Evolutionary conservation across 2,888 invertebrate species (phyloP), one percentile per base, ranked within the genome.

Genomic region (Scrobipalpa costella): DNA sequence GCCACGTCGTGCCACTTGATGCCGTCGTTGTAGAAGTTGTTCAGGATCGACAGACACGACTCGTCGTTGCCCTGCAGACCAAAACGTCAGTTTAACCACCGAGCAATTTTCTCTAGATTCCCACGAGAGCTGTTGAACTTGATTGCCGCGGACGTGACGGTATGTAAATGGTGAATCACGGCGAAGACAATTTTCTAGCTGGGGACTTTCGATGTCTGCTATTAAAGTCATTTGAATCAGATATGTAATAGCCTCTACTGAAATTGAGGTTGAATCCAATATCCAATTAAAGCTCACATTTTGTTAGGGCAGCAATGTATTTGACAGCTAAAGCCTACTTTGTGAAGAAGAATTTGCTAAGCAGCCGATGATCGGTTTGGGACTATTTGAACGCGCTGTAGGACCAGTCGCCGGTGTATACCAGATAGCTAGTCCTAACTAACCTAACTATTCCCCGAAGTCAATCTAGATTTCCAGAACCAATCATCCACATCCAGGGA

Each of bases 21-120:
- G 68, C 96, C 96, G 80, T 96, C 96, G 80, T 95, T 96, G 93
- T 97, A 97, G 93, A 97, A 97, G 87, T 97, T 97, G 92, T 97
- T 97, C 79, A 97, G 90, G 73, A 97, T 96, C 63, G 97, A 95
- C 77, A 97, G 84, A 81, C 97, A 97, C 50, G 97, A 97, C 90
- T 97, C 97, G 82, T 97, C 97, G 80, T 97, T 97, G 71, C 97
- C 97, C 95, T 95, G 86, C 60, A 70, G 70, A 66, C 59, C 61
- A 63, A 67, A 55, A 60, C n/a, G 57, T 13, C 59, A 57, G 50
- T 63, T 34, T 62, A 67, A 59, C 40, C 21, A 47, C 49, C 52
- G 19, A 19, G 63, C 63, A 49, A 47, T 57, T 63, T 63, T 52
- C 58, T 62, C 33, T 40, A 7, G 15, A 34, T 60, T 55, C 65